Evolutionary conservation across 2,888 invertebrate species (phyloP), one percentile per base, ranked within the genome.

Genomic region (Eurytoma adleriae): DNA sequence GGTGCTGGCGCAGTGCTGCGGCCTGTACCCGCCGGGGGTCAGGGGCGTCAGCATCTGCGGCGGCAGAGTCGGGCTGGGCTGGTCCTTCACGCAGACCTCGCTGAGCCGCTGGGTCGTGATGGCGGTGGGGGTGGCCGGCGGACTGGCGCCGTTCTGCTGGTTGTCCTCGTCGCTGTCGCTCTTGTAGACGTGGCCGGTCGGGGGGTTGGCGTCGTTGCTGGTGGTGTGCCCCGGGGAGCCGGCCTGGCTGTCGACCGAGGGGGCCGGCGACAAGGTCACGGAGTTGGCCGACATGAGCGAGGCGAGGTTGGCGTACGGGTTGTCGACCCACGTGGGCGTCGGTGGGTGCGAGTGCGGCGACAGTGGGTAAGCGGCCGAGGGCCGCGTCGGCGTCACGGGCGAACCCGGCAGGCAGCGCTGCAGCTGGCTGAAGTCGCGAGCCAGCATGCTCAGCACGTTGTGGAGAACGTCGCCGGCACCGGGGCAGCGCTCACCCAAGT

Each of bases 381-480:
- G 95, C 78, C 90, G 85, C 80, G 96, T 96, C 3, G 96, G 96
- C 18, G 96, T 96, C 70, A 96, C 95, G 57, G 96, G 96, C 88
- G 94, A 95, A 83, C 95, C 96, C 56, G 96, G 96, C 84, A 96
- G 93, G 89, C 95, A 95, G 92, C 95, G 93, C 85, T 96, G 95
- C 87, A 96, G 91, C 89, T 95, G 93, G 86, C 94, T 95, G 82
- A 96, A 95, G 89, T 97, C 96, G 59, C 96, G 94, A 75, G 96
- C 95, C 81, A 97, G 92, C 93, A 97, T 95, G 90, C 96, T 96
- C 66, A 98, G 93, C 52, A 97, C 97, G 91, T 98, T 98, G 92
- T 97, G 97, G 82, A 98, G 92, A 24, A 98, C 96, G 90, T 98
- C 98, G 2, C 98, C 98, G 52, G 97, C 97, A 24, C 97, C 96